Conservation (phyloP, 2,113 vertebrate species). For the Sturnus vulgaris region DNA sequence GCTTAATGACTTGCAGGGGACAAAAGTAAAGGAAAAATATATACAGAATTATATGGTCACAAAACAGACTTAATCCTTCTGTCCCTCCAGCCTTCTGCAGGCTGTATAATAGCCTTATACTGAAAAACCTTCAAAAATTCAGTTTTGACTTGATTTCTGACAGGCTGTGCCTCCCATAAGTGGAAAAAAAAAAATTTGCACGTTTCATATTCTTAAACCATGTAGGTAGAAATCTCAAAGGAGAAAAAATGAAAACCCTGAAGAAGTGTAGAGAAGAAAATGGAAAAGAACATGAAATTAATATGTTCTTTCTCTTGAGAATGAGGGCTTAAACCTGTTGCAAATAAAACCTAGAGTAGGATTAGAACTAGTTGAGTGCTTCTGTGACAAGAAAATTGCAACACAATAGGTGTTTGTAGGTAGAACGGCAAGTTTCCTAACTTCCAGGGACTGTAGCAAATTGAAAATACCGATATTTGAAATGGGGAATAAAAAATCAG, state of each 20-base stretch:
- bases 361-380: conserved; percentile 45
- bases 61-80: background rate
- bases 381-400: conserved; percentile 69
- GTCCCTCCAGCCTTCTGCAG: background rate
- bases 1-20: background rate
- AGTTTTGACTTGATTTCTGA: background rate
- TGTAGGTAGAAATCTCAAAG: background rate
- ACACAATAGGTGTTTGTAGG: conserved; percentile 52
- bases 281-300: conserved; percentile 60
- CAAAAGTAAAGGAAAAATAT: background rate
- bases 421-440: conserved; percentile 49
- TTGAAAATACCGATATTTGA: conserved; percentile 25
- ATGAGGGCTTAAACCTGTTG: background rate
- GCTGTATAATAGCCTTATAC: background rate
- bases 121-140: background rate
- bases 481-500: background rate
- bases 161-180: background rate
- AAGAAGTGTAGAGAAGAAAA: background rate
- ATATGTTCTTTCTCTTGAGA: conserved; percentile 25
- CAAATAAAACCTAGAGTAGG: conserved; percentile 48
- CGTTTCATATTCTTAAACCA: background rate
- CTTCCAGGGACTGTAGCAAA: conserved; percentile 18
- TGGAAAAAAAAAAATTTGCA: background rate
- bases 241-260: background rate
- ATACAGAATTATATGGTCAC: background rate